Base-by-base conservation (phyloP, 2,113 vertebrate genomes). In the Oncorhynchus clarkii region DNA sequence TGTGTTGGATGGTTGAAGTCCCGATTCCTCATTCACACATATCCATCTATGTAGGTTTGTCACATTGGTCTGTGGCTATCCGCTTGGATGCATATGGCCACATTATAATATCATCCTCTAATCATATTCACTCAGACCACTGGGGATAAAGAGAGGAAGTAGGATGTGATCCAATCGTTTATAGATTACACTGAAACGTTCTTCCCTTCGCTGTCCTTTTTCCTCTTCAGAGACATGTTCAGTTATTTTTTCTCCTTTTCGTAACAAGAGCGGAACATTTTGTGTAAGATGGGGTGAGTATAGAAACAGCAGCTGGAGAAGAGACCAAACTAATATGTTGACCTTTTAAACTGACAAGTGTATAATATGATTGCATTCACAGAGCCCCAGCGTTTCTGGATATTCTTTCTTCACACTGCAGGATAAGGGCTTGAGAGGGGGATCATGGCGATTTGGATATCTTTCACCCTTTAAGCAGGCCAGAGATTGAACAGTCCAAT, bases 331-430 rank as follows among this genome's bases (percentile, higher is more conserved):
- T 88, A 90, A 92, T 87, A 84, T 77, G 83, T 70, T 91, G 91
- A 92, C 91, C 89, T 93, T 92, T 91, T 80, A 89, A 90, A 87
- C 71, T 89, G 91, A 88, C 91, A 89, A 86, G 87, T 89, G 87
- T 86, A 78, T 89, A 90, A 92, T 92, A 86, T 80, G 91, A 90
- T 90, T 86, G 84, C 76, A 68, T 20, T 72, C 70, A 24, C 54
- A 9, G 65, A 16, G 64, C 49, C 75, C 71, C 22, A 27, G 87
- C 85, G 73, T 88, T 84, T 82, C 83, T 75, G 5, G 49, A 78
- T 73, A 74, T 83, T 85, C 54, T 80, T 85, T 87, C 82, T 77
- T 49, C 66, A 24, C 73, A 73, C 79, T n/a, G 57, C 0, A 71
- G 78, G 68, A 77, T 78, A 77, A 75, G 59, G 64, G 74, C 68